Base-by-base conservation (phyloP, 1,140 invertebrate genomes). In the Ips typographus region DNA sequence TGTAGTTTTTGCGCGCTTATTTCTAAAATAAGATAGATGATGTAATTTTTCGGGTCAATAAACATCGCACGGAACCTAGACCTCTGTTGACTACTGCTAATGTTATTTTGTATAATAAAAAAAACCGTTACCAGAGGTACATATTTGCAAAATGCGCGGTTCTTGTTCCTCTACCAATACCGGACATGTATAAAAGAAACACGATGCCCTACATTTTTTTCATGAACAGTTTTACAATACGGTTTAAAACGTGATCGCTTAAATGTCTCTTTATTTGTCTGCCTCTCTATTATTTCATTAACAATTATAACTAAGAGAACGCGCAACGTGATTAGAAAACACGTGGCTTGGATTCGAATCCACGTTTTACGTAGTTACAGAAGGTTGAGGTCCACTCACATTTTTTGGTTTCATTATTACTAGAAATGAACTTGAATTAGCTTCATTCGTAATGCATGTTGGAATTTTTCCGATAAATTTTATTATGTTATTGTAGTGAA, bases 41-140 rank as follows among this genome's bases (percentile, higher is more conserved):
- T 68, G 65, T 68, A 68, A 68, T 61, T 59, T 36, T 61, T n/a
- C 65, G 43, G 65, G 65, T 68, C 65, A 68, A 68, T 68, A 66
- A 66, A 66, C 65, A 66, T 39, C 41, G 38, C 43, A 40, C 42
- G 43, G 55, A 36, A 40, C 55, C 55, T 58, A 52, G 43, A 59
- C 56, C 56, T 59, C 65, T 40, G 39, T 39, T 6, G 38, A 60
- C 43, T 52, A 36, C 43, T 49, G 47, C 37, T 52, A 68, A 59
- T 60, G 40, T 42, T 6, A 47, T 37, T 68, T 36, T 36, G 61
- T 44, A 56, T 56, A 65, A 65, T 38, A 65, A 22, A 22, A 65
- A 65, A 56, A 65, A 7, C 63, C 63, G 63, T 65, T 65, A 65
- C 39, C 7, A 49, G 22, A 49, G 44, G 44, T 49, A 49, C 44